Evolutionary conservation across 1,140 invertebrate species (phyloP), one percentile per base, ranked within the genome.

Genomic region (Neuroterus valhalla): DNA sequence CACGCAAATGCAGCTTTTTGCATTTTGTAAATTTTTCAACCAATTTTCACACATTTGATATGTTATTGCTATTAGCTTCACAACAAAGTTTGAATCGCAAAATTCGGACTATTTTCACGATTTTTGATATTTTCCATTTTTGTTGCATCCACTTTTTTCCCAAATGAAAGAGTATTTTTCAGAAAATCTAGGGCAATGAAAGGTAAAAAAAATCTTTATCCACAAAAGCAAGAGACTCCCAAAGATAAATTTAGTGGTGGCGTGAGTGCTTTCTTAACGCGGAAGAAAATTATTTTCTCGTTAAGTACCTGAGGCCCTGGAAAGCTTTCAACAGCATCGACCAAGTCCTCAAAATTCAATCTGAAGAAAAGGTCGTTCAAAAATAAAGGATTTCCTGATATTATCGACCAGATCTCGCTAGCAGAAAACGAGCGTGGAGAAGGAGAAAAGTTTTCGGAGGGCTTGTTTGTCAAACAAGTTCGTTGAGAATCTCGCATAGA

Each of bases 391-490:
- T 48, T 48, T 48, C 23, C 50, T 52, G 23, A 52, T 52, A 52
- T 52, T 52, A 10, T 52, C 23, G 50, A 21, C 17, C 19, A 38
- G 46, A 17, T 17, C n/a, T 48, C 15, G 3, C 3, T 17, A 48
- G 8, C n/a, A 19, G 15, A 48, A 48, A 48, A 48, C 46, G 31
- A 3, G 4, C 6, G n/a, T n/a, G n/a, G 14, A 17, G 46, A 48
- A 19, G 17, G 6, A 48, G 46, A n/a, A 48, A 48, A 48, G 15
- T 68, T 50, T 74, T 52, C n/a, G 62, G 46, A 48, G n/a, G 14
- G n/a, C 45, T 68, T 67, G 66, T 43, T 52, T 69, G 62, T 71
- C 70, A 71, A 71, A 71, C 70, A 71, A 62, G 46, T 70, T 50
- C 48, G n/a, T 19, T 4, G 46, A 19, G 48, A 31, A 43, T 17